Evolutionary conservation across 1,140 invertebrate genomes (phyloP).

Genomic region (Idris sp.): DNA sequence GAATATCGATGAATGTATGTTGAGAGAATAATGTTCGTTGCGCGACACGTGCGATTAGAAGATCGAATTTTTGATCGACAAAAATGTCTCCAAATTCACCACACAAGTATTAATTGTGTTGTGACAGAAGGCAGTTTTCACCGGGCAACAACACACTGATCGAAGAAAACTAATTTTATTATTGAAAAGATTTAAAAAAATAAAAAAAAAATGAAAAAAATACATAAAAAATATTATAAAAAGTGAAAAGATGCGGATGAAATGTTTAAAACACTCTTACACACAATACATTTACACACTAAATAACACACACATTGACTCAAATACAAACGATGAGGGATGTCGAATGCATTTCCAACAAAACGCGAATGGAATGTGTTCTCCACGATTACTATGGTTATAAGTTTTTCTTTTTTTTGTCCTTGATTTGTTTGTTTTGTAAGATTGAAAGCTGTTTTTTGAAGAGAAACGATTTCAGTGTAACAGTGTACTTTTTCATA

Average conservation of each 20-base stretch:
- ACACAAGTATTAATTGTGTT: slow-evolving; percentile 78
- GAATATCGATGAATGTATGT: too few species aligned
- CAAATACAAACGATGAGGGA: slow-evolving; percentile 22
- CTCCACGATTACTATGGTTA: slow-evolving; percentile 55
- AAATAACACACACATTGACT: slow-evolving; percentile 13
- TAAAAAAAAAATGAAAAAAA: slow-evolving; percentile 61
- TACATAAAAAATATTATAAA: slow-evolving; percentile 54
- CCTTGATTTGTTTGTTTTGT: slow-evolving; percentile 48
- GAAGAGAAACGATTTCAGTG: slow-evolving; percentile 48
- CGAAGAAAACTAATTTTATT: slow-evolving; percentile 77
- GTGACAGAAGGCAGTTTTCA: slow-evolving; percentile 79
- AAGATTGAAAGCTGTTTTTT: slow-evolving; percentile 32
- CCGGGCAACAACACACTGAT: slow-evolving; percentile 78
- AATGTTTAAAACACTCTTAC: slow-evolving; percentile 10
- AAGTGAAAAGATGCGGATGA: slow-evolving; percentile 9
- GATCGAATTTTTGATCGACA: slow-evolving; percentile 62
- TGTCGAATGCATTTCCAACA: slow-evolving; percentile 53
- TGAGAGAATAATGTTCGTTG: too few species aligned
- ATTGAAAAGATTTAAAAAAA: slow-evolving; percentile 65
- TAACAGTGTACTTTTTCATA: slow-evolving; percentile 64
- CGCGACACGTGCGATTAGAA: slow-evolving; percentile 61
- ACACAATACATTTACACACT: slow-evolving; percentile 8
- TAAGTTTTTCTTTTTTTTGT: slow-evolving; percentile 21
- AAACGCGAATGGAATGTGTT: slow-evolving; percentile 49
- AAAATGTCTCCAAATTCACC: slow-evolving; percentile 71